These are phyloP conservation scores for Salminus brasiliensis DNA, from an alignment of 2,113 vertebrate genomes.

Conservation along the genomic window DNA sequence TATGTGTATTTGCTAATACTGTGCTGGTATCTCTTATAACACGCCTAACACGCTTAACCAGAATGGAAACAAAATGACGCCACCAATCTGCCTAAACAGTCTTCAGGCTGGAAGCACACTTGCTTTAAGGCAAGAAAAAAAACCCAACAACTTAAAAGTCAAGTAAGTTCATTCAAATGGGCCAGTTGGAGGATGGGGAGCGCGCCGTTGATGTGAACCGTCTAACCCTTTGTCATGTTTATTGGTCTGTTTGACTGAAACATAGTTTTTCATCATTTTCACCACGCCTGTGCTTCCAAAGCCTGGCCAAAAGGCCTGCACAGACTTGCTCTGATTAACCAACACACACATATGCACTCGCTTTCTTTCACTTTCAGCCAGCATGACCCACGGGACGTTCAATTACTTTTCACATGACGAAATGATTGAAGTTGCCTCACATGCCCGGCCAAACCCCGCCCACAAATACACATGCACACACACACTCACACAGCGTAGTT, in stretches of 20 bases:
- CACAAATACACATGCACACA: background rate
- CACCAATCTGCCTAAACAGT: constrained; percentile 28
- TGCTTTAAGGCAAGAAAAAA: constrained; percentile 39
- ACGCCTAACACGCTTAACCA: constrained; percentile 31
- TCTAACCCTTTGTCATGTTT: constrained; percentile 59
- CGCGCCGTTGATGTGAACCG: constrained; percentile 35
- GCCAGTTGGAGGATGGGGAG: constrained; percentile 44
- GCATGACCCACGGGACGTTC: constrained; percentile 9
- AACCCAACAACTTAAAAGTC: constrained; percentile 39
- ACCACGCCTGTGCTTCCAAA: constrained; percentile 24
- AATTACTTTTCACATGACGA: constrained; percentile 30
- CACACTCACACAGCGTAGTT: background rate
- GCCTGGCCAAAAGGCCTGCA: constrained; percentile 23
- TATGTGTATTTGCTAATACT: constrained; percentile 16
- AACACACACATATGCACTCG: background rate
- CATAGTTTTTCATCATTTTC: constrained; percentile 58
- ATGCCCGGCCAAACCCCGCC: background rate
- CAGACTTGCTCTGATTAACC: constrained; percentile 37
- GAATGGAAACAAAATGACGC: constrained; percentile 43
- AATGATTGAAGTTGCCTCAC: constrained; percentile 15
- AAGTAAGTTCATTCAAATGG: constrained; percentile 57
- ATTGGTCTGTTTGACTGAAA: constrained; percentile 59
- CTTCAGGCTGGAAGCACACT: constrained; percentile 52
- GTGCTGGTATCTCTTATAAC: constrained; percentile 26
- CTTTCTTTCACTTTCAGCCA: constrained; percentile 20